phyloP scores from a whole-genome alignment of 2,797 vertebrate species.

The Epinephelus awoara region DNA sequence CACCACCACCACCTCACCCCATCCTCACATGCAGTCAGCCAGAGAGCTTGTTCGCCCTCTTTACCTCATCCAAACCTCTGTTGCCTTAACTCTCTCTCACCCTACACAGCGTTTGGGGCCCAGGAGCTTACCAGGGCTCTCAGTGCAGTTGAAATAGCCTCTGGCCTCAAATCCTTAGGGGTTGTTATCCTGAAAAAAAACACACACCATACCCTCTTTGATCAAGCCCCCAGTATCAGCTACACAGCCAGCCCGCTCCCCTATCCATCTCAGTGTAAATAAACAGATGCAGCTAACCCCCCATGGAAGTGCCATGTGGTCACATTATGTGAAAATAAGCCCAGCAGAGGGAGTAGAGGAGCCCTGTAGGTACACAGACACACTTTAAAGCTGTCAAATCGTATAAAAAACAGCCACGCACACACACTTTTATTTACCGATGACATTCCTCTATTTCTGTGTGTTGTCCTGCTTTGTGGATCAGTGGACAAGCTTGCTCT shows the following conservation, averaged over 20 bases:
- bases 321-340: slow-evolving; percentile 32
- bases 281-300: slow-evolving; percentile 34
- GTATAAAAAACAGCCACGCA: slow-evolving; percentile 2
- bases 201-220: slow-evolving; percentile 32
- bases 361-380: slow-evolving; percentile 16
- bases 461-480: slow-evolving; percentile 31
- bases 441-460: slow-evolving; percentile 33
- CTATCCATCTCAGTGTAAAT: slow-evolving; percentile 26
- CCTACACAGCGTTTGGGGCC: slow-evolving; percentile 11
- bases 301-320: slow-evolving; percentile 22
- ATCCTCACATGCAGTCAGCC: slow-evolving; percentile 21
- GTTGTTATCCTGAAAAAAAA: slow-evolving; percentile 19
- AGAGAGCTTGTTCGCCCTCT: slow-evolving; percentile 38
- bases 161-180: slow-evolving; percentile 32
- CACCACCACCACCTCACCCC: slow-evolving; percentile 14
- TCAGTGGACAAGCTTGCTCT: slow-evolving; percentile 36
- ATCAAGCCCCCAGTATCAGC: slow-evolving; percentile 25
- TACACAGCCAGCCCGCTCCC: slow-evolving; percentile 1
- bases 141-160: slow-evolving; percentile 20
- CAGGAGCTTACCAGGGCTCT: slow-evolving; percentile 17
- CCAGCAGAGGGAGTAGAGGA: slow-evolving; percentile 51
- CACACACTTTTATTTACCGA: slow-evolving; percentile 17
- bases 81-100: slow-evolving; percentile 36
- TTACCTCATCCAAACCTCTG: slow-evolving; percentile 55
- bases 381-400: slow-evolving; percentile 24